These are phyloP conservation scores for Simalia tracyae DNA, from an alignment of 2,797 vertebrate species.

Conservation along the genomic window DNA sequence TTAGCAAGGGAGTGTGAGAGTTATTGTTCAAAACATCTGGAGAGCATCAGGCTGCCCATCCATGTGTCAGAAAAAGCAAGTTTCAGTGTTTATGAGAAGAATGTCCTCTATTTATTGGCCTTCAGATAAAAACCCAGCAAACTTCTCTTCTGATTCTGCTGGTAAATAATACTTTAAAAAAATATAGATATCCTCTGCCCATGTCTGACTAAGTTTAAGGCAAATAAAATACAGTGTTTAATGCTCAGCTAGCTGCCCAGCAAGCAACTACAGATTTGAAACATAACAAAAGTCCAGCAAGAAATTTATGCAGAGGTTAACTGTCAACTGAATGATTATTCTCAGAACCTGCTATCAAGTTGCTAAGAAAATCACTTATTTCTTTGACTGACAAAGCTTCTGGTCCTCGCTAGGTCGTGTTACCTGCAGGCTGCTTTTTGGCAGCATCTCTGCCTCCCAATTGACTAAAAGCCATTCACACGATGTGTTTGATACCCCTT, in stretches of 20 bases:
- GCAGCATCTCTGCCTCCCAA: background rate
- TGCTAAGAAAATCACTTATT: conserved; percentile 23
- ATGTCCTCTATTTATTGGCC: background rate
- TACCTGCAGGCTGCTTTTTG: conserved; percentile 16
- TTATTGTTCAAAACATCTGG: background rate
- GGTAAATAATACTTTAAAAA: background rate
- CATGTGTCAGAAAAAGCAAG: background rate
- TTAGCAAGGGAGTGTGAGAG: background rate
- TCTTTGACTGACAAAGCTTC: conserved; percentile 26
- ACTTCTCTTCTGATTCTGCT: background rate
- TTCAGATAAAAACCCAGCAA: background rate
- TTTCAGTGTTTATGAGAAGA: background rate
- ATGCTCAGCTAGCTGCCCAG: background rate
- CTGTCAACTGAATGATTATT: conserved; percentile 31
- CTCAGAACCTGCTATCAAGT: conserved; percentile 24
- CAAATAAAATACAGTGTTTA: background rate
- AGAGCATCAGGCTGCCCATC: background rate
- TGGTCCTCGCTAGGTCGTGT: background rate
- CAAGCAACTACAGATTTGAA: background rate
- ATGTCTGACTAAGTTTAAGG: background rate
- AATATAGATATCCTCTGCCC: background rate
- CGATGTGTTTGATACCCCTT: background rate
- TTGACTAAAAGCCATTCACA: background rate
- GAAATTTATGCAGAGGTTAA: conserved; percentile 23
- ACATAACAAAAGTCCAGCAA: conserved; percentile 33